Base-by-base conservation (phyloP, 2,888 invertebrate genomes). In the Drosophila kambysellisi region DNA sequence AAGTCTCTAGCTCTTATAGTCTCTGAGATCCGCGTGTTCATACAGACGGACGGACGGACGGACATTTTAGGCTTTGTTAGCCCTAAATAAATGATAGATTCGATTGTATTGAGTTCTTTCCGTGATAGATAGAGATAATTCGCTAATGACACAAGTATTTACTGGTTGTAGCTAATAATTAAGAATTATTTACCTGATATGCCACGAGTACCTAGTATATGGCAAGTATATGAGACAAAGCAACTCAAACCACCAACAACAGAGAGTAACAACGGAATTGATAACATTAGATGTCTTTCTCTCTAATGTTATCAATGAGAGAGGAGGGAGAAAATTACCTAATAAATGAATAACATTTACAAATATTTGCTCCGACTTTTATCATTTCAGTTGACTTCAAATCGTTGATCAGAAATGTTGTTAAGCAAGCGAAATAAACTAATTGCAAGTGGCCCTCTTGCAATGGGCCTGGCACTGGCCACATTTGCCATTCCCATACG, bases 161-260 rank as follows among this genome's bases (percentile, higher is more conserved):
- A 56, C 4, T 7, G 5, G 11, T 15, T 53, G 17, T 25, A 12
- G 11, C 1, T 54, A 25, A 15, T 30, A n/a, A n/a, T 39, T 0
- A 56, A 12, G 12, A 29, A 30, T 32, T 53, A 33, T 56, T 30
- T 60, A 9, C 7, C 17, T 50, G 12, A 11, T 70, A 3, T 60
- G 25, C 43, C 3, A 46, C 2, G 46, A 70, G 3, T 73, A 70
- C 17, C n/a, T 35, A 9, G 60, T 53, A n/a, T 70, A 70, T 11
- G 43, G 17, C 8, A 46, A 48, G n/a, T 32, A 25, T 25, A 25
- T 71, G 6, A 41, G 8, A 1, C 1, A 66, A 32, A 17, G n/a
- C 29, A 58, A 59, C n/a, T 12, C 48, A 12, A 32, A 0, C 15
- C 33, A 35, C 37, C 6, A 29, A 41, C 25, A 37, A 9, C 15